Conservation (phyloP, 2,888 invertebrate species). For the Macrophya annulata region DNA sequence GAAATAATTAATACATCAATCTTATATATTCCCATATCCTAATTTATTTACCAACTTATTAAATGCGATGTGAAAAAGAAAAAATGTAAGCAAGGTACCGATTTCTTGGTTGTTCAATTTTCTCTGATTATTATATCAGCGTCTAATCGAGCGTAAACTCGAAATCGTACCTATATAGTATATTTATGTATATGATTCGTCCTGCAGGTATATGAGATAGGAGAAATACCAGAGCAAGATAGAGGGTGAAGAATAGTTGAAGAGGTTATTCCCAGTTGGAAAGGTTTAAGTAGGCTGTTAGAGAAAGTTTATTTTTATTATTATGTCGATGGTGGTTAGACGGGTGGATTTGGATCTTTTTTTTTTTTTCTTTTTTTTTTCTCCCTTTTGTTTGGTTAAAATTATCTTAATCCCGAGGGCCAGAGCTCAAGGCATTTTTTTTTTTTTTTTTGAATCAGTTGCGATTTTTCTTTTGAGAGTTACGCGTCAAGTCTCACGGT, state of each 20-base stretch:
- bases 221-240: not conserved
- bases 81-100: not conserved
- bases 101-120: not conserved
- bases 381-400: not conserved
- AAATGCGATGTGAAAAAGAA: not conserved
- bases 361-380: not conserved
- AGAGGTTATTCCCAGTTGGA: constrained; percentile 33
- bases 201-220: not conserved
- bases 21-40: not conserved
- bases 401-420: not conserved
- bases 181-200: constrained; percentile 3
- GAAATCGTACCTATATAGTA: not conserved
- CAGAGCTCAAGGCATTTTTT: not conserved
- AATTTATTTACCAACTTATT: constrained; percentile 10
- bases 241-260: constrained; percentile 7
- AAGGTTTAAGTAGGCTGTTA: constrained; percentile 25
- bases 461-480: not conserved
- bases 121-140: not conserved
- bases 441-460: too few species aligned
- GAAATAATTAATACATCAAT: not conserved
- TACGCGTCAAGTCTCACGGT: not conserved
- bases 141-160: constrained; percentile 17
- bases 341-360: constrained; percentile 25
- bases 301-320: constrained; percentile 42
- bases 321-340: constrained; percentile 32